Evolutionary conservation across 2,888 invertebrate genomes (phyloP), one percentile per base, ranked within the genome.

Genomic region (Pterostichus niger): DNA sequence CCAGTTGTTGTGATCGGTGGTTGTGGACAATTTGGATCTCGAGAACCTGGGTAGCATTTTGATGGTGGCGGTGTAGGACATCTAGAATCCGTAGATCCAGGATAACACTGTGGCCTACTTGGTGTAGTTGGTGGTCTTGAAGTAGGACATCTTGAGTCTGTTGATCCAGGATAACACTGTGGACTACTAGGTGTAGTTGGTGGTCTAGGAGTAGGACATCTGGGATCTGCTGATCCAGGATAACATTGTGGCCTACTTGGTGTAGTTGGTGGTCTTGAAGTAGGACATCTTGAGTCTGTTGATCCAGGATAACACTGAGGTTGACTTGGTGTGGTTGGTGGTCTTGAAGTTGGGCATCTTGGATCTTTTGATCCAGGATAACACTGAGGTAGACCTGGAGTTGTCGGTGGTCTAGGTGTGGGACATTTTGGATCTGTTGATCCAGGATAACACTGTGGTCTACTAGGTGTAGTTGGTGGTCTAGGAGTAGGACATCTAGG

Each of bases 401-500:
- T 86, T 15, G 31, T 24, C 35, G 80, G 80, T n/a, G 46, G 24
- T 13, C 33, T 24, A n/a, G n/a, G n/a, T n/a, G 76, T 52, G 1
- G 54, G 71, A 54, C 81, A 81, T 24, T 73, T 73, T 11, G 80
- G 64, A 68, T 64, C 80, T 2, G 68, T 33, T 80, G 80, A 80
- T 9, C 77, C 77, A 15, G 79, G 79, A 15, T 79, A 79, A 31
- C 79, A 79, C 31, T 61, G 17, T 17, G 79, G n/a, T n/a, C n/a
- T n/a, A 24, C n/a, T 35, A 9, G 77, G 33, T 56, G 77, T 77
- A 0, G 15, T n/a, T 33, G 64, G 64, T 64, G 87, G 87, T 49
- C 88, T 88, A 0, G 88, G 86, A 89, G 84, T 89, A 89, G 84
- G 91, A 89, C 87, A 91, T 89, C 89, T 86, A 0, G 89, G 89